Evolutionary conservation across 2,888 invertebrate species (phyloP), one percentile per base, ranked within the genome.

Genomic region (Pomacea canaliculata): DNA sequence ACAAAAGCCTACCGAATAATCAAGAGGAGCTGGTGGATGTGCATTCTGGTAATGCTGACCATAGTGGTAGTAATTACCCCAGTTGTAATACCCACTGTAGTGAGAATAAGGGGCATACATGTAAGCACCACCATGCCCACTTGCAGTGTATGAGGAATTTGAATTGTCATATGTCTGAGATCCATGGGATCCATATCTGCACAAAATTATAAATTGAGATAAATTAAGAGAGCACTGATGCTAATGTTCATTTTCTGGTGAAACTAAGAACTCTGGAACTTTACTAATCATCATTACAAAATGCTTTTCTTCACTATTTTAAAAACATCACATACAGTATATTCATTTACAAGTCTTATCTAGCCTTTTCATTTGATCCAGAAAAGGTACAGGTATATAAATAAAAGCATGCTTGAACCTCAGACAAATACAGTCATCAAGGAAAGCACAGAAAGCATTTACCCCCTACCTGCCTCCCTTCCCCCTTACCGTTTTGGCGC

Each of bases 401-500:
- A 16, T 8, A 56, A 56, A 10, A 7, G 16, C 12, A 13, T 56
- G 51, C 16, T 7, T 56, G 51, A 37, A 23, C 23, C 51, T 56
- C 16, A 7, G 51, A 56, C 51, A 56, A 56, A 56, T 56, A 13
- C 16, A 56, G 10, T 56, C 51, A 56, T 56, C 51, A 56, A 56
- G 51, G 8, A 7, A 56, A 16, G 51, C 16, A 56, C 10, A 56
- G 12, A 56, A 56, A 56, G 10, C 51, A 56, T 56, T 56, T 56
- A 2, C 37, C 37, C 37, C 37, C 37, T 37, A 37, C 37, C 23
- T 23, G 23, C 23, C 23, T 23, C 37, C 37, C 37, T 37, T 37
- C 5, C 3, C 37, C n/a, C 79, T 71, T 81, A 88, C 89, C 85
- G 85, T 85, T 91, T 91, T 13, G 97, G 97, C 5, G 97, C 96